Percentiles rank a stretch among this genome's conserved stretches.
phyloP scores from a whole-genome alignment of 2,113 vertebrate genomes.

The Datnioides undecimradiatus region DNA sequence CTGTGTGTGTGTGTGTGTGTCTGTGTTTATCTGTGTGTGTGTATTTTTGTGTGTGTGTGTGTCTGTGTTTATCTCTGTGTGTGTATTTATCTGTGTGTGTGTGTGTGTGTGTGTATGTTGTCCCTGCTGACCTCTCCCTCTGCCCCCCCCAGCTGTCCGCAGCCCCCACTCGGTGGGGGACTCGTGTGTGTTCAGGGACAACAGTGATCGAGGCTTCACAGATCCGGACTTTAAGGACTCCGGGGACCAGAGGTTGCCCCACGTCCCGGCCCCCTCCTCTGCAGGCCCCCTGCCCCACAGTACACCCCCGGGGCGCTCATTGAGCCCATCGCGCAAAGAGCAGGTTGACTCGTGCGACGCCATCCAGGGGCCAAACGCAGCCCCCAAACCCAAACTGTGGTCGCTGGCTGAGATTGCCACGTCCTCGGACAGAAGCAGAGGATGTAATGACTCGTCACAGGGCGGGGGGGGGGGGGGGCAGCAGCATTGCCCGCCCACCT shows the following conservation, averaged over 20 bases:
- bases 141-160: conserved; percentile 35
- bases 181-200: conserved; percentile 60
- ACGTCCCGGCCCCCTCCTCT: conserved; percentile 62
- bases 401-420: conserved; percentile 94
- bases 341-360: conserved; percentile 43
- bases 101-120: too few relatives aligned
- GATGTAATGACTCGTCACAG: conserved; percentile 69
- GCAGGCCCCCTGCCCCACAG: too few relatives aligned
- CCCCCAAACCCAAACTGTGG: conserved; percentile 94
- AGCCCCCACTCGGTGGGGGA: conserved; percentile 40
- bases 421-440: conserved; percentile 88
- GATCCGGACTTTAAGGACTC: conserved; percentile 86
- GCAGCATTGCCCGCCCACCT: too few relatives aligned
- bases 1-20: not conserved
- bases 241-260: conserved; percentile 75
- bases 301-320: not conserved
- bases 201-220: conserved; percentile 71
- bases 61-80: not conserved
- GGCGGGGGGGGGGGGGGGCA: conserved; percentile 64
- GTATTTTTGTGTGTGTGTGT: not conserved
- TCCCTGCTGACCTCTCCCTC: conserved; percentile 82
- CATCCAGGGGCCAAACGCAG: conserved; percentile 82
- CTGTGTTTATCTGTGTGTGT: not conserved
- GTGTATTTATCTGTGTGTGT: not conserved
- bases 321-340: conserved; percentile 56